A percentile compares a stretch with the other conserved stretches of the same genome.
phyloP scores from a whole-genome alignment of 2,888 invertebrate genomes.

The Harpagoxenus sublaevis region DNA sequence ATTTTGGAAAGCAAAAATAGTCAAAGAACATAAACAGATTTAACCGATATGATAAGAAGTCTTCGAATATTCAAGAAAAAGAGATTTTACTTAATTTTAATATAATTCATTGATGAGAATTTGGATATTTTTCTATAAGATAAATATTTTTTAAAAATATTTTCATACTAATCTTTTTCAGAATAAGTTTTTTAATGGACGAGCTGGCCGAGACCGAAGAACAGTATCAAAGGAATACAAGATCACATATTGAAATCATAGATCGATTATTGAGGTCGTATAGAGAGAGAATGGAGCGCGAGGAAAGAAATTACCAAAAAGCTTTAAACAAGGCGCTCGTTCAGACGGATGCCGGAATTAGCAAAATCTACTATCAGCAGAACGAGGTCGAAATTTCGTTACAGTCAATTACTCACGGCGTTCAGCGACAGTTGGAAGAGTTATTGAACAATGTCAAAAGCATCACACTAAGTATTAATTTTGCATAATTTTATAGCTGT shows the following conservation, averaged over 20 bases:
- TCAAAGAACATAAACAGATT: background rate
- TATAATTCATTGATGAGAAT: background rate
- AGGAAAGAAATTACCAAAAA: conserved; percentile 65
- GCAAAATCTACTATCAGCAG: conserved; percentile 60
- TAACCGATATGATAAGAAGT: background rate
- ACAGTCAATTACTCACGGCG: conserved; percentile 64
- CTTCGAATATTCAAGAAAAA: background rate
- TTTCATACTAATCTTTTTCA: conserved; percentile 20
- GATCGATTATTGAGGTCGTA: conserved; percentile 83
- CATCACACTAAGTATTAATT: conserved; percentile 68
- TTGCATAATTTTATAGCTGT: background rate
- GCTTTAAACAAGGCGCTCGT: conserved; percentile 66
- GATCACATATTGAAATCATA: conserved; percentile 84
- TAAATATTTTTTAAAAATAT: background rate
- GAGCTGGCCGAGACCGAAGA: conserved; percentile 84
- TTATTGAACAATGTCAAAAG: conserved; percentile 62
- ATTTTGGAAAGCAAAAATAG: background rate
- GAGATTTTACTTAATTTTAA: background rate
- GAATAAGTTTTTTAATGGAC: conserved; percentile 81
- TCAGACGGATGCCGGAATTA: conserved; percentile 50
- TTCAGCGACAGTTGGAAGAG: conserved; percentile 66
- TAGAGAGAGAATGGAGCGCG: conserved; percentile 75
- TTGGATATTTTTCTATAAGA: background rate
- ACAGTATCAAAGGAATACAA: conserved; percentile 84
- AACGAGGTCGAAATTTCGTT: conserved; percentile 68